Evolutionary conservation across 2,888 invertebrate species (phyloP).

Genomic region (Parasteatoda lunata): DNA sequence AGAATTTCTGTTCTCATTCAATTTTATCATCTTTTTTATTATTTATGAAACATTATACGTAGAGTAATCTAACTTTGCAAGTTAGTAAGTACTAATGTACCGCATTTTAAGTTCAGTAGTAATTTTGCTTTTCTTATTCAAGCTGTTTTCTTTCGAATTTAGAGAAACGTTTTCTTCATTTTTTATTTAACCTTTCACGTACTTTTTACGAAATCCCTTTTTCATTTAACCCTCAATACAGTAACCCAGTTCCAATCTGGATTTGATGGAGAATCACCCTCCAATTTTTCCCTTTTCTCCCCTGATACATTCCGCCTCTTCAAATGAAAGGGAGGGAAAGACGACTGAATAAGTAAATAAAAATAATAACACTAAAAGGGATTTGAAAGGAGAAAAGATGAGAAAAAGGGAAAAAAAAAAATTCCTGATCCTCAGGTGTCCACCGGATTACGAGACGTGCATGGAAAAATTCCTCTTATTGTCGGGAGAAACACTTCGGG

Average conservation of each 20-base stretch:
- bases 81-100: no score
- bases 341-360: constrained; percentile 62
- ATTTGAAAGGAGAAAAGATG: constrained; percentile 1
- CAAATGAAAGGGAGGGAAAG: constrained; percentile 8
- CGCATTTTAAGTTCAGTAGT: no score
- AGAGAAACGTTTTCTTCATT: no score
- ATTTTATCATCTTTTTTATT: no score
- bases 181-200: neutral
- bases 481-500: constrained; percentile 36
- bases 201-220: constrained; percentile 48
- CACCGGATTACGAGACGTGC: constrained; percentile 44
- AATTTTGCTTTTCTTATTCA: no score
- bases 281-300: constrained; percentile 45
- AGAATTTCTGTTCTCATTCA: no score
- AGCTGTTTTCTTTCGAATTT: no score
- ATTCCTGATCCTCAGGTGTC: constrained; percentile 65
- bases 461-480: constrained; percentile 61
- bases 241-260: constrained; percentile 59
- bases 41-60: no score
- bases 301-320: constrained; percentile 19
- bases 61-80: no score
- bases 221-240: constrained; percentile 51
- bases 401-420: constrained; percentile 11
- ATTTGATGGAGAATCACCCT: constrained; percentile 64
- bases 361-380: constrained; percentile 43